Evolutionary conservation across 2,797 vertebrate species (phyloP).

Genomic region (Danio tinwini): DNA sequence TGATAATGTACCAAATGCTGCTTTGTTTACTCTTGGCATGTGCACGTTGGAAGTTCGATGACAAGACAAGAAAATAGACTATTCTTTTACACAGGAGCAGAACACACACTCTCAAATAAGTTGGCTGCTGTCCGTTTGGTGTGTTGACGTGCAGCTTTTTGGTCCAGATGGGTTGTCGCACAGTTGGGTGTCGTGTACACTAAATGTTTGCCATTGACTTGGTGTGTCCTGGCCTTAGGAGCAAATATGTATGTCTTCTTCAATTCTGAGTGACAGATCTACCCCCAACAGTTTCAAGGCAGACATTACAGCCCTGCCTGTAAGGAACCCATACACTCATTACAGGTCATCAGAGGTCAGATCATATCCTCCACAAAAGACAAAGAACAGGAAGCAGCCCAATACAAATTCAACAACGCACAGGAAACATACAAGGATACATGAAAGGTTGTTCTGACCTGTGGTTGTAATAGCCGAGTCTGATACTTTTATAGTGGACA

Average conservation of each 20-base stretch:
- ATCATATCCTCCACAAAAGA: neutral
- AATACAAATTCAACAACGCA: slow-evolving; percentile 10
- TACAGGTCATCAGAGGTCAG: slow-evolving; percentile 14
- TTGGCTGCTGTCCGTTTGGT: too few species aligned
- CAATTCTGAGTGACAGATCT: neutral
- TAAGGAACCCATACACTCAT: slow-evolving; percentile 12
- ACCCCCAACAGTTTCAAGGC: neutral
- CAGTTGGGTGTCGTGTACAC: too few species aligned
- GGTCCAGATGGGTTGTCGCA: too few species aligned
- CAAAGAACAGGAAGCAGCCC: slow-evolving; percentile 6
- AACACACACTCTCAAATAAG: too few species aligned
- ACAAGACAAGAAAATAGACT: too few species aligned
- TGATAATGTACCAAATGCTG: too few species aligned
- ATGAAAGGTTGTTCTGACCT: neutral
- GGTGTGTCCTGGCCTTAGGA: neutral
- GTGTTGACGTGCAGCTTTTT: too few species aligned
- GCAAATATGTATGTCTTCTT: neutral
- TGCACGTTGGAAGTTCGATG: too few species aligned
- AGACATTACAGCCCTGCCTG: too few species aligned
- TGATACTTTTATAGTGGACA: neutral
- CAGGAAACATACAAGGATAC: neutral
- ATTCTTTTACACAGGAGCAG: too few species aligned
- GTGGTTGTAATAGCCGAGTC: neutral
- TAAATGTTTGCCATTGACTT: too few species aligned
- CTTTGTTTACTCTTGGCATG: too few species aligned